Evolutionary conservation across 2,797 vertebrate species (phyloP), one percentile per base, ranked within the genome.

Genomic region (Cottoperca gobio): DNA sequence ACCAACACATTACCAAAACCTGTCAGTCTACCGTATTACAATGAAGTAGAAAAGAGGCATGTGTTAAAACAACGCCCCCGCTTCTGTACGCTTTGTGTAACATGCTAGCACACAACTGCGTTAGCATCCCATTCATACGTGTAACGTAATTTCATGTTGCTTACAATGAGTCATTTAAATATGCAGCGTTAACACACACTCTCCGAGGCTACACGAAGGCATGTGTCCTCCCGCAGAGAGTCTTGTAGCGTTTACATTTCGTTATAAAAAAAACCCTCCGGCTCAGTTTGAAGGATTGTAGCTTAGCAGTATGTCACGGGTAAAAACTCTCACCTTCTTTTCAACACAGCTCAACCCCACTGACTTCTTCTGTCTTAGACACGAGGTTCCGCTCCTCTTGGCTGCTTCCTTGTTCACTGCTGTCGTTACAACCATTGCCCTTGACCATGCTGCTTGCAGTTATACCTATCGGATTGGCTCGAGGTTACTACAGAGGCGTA

Each of bases 301-400:
- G 12, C 46, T 33, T 19, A 24, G 11, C 6, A 21, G 28, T 24
- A n/a, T 1, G 21, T 23, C 0, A 12, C 1, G 0, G 23, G 23
- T 24, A 24, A 50, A 8, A 48, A 37, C 14, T 16, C 91, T 79
- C 84, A 91, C 87, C 89, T 84, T 76, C 8, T 73, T 60, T 54
- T 58, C 39, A 3, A 48, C 10, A 39, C 39, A 17, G 54, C 49
- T 49, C 17, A 48, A 58, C n/a, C 9, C 11, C 6, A 10, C 43
- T 53, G 23, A 12, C 49, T 49, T 60, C 61, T 75, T 73, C 53
- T 24, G 3, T 65, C 21, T 7, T 11, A 3, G 37, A 73, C 79
- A 78, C 82, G 64, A 52, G 71, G 69, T 26, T 24, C 9, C 33
- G 19, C 48, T 39, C 4, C 24, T 35, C 4, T 21, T 5, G 5